These are phyloP conservation scores for Brachionus plicatilis DNA, from an alignment of 1,140 invertebrate species.

Conservation along the genomic window DNA sequence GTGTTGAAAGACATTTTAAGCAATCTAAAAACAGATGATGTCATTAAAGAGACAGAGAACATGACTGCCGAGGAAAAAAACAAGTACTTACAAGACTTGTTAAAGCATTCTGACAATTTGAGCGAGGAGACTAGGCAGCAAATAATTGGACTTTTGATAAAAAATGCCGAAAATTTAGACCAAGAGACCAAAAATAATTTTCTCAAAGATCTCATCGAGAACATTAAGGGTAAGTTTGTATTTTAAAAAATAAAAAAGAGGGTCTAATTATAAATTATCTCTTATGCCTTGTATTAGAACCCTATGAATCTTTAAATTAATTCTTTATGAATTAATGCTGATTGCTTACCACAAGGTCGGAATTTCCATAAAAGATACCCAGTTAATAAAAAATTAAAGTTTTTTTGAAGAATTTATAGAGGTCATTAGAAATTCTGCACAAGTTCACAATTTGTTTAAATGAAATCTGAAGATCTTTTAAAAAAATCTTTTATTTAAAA, in stretches of 20 bases:
- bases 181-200: constrained; percentile 32
- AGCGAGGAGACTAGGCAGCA: constrained; percentile 27
- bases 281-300: too few relatives aligned
- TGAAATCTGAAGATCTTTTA: too few relatives aligned
- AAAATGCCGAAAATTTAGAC: constrained; percentile 35
- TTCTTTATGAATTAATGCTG: not conserved
- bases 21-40: not conserved
- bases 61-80: constrained; percentile 33
- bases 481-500: too few relatives aligned
- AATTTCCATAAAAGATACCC: too few relatives aligned
- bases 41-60: constrained; percentile 1
- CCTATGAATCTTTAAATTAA: too few relatives aligned
- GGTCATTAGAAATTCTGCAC: too few relatives aligned
- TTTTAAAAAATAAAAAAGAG: not conserved
- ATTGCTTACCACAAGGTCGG: too few relatives aligned
- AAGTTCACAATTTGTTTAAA: too few relatives aligned
- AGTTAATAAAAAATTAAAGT: too few relatives aligned
- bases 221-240: not conserved
- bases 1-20: constrained; percentile 9
- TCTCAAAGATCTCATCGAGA: constrained; percentile 5
- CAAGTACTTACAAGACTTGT: constrained; percentile 23
- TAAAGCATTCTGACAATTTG: constrained; percentile 14
- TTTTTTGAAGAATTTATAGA: too few relatives aligned
- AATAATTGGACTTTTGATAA: constrained; percentile 16
- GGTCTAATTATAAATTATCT: too few relatives aligned